Evolutionary conservation across 1,140 invertebrate genomes (phyloP).

Genomic region (Pissodes strobi): DNA sequence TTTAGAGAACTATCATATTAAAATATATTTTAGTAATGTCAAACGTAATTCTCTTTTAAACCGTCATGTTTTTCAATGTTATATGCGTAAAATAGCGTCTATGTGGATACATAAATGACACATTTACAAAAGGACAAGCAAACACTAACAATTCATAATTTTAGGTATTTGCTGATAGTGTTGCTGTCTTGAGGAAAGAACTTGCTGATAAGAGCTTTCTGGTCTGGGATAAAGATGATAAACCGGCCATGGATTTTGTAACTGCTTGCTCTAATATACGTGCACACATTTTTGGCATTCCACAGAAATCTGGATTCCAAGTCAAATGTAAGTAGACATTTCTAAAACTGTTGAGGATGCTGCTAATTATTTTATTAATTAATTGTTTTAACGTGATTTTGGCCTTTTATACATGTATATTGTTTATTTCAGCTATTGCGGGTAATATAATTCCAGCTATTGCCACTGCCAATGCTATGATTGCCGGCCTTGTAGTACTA

Average conservation of each 20-base stretch:
- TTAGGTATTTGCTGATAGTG: conserved; percentile 74
- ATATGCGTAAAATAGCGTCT: too few species aligned
- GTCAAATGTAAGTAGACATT: conserved; percentile 82
- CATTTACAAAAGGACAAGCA: too few species aligned
- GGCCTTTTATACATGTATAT: conserved; percentile 9
- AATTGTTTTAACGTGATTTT: too few species aligned
- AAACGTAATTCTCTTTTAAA: too few species aligned
- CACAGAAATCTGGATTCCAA: conserved; percentile 86
- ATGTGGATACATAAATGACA: too few species aligned
- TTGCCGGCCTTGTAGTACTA: conserved; percentile 92
- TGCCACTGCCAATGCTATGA: conserved; percentile 97
- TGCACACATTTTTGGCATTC: conserved; percentile 89
- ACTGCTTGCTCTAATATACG: conserved; percentile 93
- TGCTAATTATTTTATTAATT: background rate
- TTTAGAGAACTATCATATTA: too few species aligned
- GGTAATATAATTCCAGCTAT: conserved; percentile 99
- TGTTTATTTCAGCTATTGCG: conserved; percentile 83
- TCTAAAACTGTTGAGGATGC: too few species aligned
- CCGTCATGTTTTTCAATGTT: too few species aligned
- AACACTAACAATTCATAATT: too few species aligned
- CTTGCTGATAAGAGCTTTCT: conserved; percentile 71
- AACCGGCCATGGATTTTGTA: conserved; percentile 94
- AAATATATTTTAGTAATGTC: too few species aligned
- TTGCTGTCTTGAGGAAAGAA: conserved; percentile 70
- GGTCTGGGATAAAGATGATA: conserved; percentile 98